phyloP scores from a whole-genome alignment of 2,888 invertebrate genomes.

The Acrocyrtus sp. region DNA sequence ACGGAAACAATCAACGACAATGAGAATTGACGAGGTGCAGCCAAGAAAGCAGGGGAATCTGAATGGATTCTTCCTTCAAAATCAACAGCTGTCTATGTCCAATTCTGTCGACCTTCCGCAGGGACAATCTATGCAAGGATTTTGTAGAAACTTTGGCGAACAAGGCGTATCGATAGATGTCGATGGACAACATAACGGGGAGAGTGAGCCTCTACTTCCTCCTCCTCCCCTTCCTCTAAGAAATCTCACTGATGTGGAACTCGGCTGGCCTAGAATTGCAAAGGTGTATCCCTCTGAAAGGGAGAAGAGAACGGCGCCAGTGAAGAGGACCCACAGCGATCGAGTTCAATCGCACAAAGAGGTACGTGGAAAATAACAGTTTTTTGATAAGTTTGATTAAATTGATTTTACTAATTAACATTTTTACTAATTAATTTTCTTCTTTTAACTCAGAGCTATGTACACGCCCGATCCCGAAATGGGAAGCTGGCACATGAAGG shows the following conservation, averaged over 20 bases:
- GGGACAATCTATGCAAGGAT: slow-evolving; percentile 38
- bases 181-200: slow-evolving; percentile 44
- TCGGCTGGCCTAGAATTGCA: slow-evolving; percentile 61
- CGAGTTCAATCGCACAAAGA: slow-evolving; percentile 61
- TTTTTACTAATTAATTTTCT: too few relatives aligned
- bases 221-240: slow-evolving; percentile 61
- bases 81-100: slow-evolving; percentile 50
- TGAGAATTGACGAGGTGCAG: slow-evolving; percentile 69
- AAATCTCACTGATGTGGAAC: slow-evolving; percentile 51
- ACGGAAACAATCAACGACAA: slow-evolving; percentile 72
- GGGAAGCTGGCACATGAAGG: slow-evolving; percentile 28
- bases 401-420: too few relatives aligned
- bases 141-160: slow-evolving; percentile 38
- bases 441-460: slow-evolving; percentile 18
- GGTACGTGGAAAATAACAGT: too few relatives aligned
- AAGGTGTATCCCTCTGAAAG: slow-evolving; percentile 62
- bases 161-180: slow-evolving; percentile 35
- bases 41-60: slow-evolving; percentile 63
- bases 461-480: slow-evolving; percentile 38
- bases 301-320: slow-evolving; percentile 58
- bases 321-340: slow-evolving; percentile 62
- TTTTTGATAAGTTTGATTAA: too few relatives aligned
- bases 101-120: slow-evolving; percentile 46
- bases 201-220: slow-evolving; percentile 60
- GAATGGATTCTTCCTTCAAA: slow-evolving; percentile 70